These are phyloP conservation scores for Euwallacea fornicatus DNA, from an alignment of 1,140 invertebrate species.

Conservation along the genomic window DNA sequence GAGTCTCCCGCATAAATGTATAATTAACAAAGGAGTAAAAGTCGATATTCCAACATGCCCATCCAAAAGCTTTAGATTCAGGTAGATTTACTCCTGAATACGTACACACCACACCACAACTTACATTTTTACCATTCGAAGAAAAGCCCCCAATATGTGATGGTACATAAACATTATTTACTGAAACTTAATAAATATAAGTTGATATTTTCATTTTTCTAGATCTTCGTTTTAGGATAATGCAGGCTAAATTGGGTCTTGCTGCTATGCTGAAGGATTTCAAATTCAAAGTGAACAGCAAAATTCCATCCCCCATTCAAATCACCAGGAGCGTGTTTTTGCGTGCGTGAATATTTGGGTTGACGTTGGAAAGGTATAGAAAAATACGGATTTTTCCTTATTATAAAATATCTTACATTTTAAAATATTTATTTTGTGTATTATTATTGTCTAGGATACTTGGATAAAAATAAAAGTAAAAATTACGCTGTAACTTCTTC, in stretches of 20 bases:
- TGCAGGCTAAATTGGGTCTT: conserved; percentile 27
- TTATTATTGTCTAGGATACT: too few relatives aligned
- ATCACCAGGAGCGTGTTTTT: background rate
- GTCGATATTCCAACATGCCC: conserved; percentile 56
- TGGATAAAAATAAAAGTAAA: too few relatives aligned
- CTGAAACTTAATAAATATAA: background rate
- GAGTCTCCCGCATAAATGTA: conserved; percentile 52
- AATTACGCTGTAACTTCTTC: too few relatives aligned
- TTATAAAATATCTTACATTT: too few relatives aligned
- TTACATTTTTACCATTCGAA: conserved; percentile 37
- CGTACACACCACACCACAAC: conserved; percentile 7
- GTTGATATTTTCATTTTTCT: background rate
- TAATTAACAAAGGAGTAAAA: conserved; percentile 53
- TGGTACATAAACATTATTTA: conserved; percentile 26
- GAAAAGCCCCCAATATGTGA: conserved; percentile 38
- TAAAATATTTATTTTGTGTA: too few relatives aligned
- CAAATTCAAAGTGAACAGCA: background rate
- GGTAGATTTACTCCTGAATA: conserved; percentile 54
- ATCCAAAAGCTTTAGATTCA: conserved; percentile 56
- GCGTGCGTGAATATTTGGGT: background rate
- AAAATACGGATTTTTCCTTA: too few relatives aligned
- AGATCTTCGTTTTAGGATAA: conserved; percentile 37
- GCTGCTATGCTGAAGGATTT: background rate
- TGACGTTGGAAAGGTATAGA: background rate
- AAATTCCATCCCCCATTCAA: background rate